Base-by-base conservation (phyloP, 53 echinoderm and acorn worm genomes). In the Holothuria leucospilota region DNA sequence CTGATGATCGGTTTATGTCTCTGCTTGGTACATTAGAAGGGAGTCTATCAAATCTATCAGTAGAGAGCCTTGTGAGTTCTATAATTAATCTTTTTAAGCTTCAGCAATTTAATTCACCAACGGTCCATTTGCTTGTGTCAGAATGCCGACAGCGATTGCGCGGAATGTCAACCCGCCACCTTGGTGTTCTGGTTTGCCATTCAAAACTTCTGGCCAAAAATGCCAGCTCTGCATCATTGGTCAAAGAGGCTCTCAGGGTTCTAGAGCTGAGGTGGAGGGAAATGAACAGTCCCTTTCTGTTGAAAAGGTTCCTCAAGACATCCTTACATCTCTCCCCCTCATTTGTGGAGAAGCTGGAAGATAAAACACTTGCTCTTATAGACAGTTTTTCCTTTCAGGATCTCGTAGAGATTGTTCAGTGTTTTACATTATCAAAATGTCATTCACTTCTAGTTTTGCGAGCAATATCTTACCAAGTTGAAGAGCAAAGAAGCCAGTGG, bases 211-310 rank as follows among this genome's bases (percentile, higher is more conserved):
- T 92, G 5, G 69, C 85, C 39, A 62, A 30, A 41, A 78, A 85
- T 28, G 6, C 59, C 6, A 68, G 63, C 52, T 71, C 87, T 23
- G 68, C 82, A 41, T 73, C 68, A 15, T 88, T 92, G 13, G 80
- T 80, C 59, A 64, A 30, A 24, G 92, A 92, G 62, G 85, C 85
- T 24, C 70, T 85, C 2, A 67, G 92, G 39, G 89, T 92, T 24
- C 64, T 92, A 40, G 88, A 92, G 39, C 71, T 92, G 13, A 77
- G 92, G 51, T 92, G 92, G 92, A 84, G 69, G 34, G 92, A 92
- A 39, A 70, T 92, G 28, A 81, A 88, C 62, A 84, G 70, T 39
- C 92, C 92, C 21, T 84, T 78, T 34, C 29, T 85, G 18, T 79
- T 92, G 20, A 89, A 85, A 16, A 69, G 72, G 20, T 65, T 92